These are phyloP conservation scores for Danio tinwini DNA, from an alignment of 2,797 vertebrate genomes.

Conservation along the genomic window DNA sequence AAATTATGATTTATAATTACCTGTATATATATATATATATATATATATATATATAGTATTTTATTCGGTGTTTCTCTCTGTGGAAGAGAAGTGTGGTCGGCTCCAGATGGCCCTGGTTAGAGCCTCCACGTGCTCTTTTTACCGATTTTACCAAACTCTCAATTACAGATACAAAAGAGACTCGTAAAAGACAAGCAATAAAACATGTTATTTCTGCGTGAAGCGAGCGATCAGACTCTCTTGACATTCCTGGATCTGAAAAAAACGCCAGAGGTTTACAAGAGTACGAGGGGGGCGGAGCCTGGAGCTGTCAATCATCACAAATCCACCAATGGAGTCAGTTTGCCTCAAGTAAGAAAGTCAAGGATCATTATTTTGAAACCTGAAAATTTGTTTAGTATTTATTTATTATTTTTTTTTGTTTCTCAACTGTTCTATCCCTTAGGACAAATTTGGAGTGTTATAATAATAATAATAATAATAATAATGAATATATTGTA, in stretches of 20 bases:
- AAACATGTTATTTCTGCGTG: slow-evolving; percentile 51
- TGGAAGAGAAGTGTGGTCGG: slow-evolving; percentile 14
- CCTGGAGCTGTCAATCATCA: neutral
- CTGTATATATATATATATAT: too few species aligned
- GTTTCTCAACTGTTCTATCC: neutral
- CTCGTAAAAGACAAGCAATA: slow-evolving; percentile 58
- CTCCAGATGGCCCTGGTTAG: slow-evolving; percentile 50
- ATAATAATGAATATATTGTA: too few species aligned
- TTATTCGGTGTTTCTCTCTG: neutral
- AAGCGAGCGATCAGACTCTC: slow-evolving; percentile 53
- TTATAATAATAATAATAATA: too few species aligned
- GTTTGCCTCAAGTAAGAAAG: neutral
- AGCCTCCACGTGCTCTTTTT: slow-evolving; percentile 44
- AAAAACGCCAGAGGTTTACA: slow-evolving; percentile 43
- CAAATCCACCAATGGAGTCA: neutral
- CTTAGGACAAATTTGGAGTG: too few species aligned
- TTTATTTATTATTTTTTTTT: too few species aligned
- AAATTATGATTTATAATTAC: too few species aligned
- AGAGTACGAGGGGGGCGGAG: neutral
- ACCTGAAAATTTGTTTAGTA: neutral
- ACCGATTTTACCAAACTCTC: slow-evolving; percentile 49
- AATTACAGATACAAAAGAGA: slow-evolving; percentile 54
- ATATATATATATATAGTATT: too few species aligned
- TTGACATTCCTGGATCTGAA: slow-evolving; percentile 40
- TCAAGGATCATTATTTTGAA: neutral